A percentile compares a stretch with the other conserved stretches of the same genome.
phyloP scores from a whole-genome alignment of 1,140 invertebrate genomes.

The Trichogramma pretiosum region DNA sequence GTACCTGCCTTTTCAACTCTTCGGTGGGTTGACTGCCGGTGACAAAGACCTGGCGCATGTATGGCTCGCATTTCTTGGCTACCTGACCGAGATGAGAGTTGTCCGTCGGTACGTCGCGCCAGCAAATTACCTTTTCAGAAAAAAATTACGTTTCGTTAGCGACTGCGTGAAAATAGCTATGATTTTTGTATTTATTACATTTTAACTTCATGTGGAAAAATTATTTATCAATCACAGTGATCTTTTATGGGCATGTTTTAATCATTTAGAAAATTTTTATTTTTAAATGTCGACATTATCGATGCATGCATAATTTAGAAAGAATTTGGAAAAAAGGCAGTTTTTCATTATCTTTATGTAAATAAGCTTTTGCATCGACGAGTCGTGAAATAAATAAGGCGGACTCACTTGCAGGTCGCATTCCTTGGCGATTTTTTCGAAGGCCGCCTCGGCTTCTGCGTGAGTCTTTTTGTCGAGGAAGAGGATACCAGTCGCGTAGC shows the following conservation, averaged over 20 bases:
- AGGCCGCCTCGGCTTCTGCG: constrained; percentile 69
- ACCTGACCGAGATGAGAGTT: constrained; percentile 78
- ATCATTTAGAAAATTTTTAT: too few species aligned
- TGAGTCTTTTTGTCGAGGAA: constrained; percentile 82
- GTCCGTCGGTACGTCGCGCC: constrained; percentile 86
- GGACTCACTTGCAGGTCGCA: constrained; percentile 61
- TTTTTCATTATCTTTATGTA: too few species aligned
- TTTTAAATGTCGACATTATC: too few species aligned
- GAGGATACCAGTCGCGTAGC: constrained; percentile 93
- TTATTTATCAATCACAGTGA: too few species aligned
- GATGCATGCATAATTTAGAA: too few species aligned
- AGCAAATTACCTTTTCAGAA: constrained; percentile 64
- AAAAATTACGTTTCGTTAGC: not conserved
- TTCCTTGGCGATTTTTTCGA: constrained; percentile 71
- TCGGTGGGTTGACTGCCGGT: constrained; percentile 54
- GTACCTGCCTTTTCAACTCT: constrained; percentile 38
- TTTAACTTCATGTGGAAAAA: too few species aligned
- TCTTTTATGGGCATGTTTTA: too few species aligned
- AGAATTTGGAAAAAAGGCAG: too few species aligned
- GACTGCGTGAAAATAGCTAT: not conserved
- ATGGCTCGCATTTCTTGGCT: constrained; percentile 86
- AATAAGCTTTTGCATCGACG: too few species aligned
- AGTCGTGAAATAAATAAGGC: not conserved
- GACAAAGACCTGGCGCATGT: constrained; percentile 91
- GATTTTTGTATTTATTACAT: not conserved